A percentile compares a stretch with the other conserved stretches of the same genome.
Evolutionary conservation across 1,140 invertebrate genomes (phyloP).

Genomic region (Adoxophyes honmai): DNA sequence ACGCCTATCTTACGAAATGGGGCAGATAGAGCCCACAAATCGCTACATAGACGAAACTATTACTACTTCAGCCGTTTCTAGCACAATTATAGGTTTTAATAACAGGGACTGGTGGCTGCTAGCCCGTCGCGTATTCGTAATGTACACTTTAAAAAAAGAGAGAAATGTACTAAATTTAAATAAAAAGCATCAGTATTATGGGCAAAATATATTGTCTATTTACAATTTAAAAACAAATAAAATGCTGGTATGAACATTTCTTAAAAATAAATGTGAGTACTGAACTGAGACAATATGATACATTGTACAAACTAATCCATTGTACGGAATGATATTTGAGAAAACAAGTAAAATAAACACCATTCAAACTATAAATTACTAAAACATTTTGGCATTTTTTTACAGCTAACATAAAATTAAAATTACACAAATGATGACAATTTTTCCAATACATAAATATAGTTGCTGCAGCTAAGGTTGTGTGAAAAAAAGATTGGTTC

Average conservation of each 20-base stretch:
- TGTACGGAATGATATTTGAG: constrained; percentile 13
- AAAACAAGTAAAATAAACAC: not conserved
- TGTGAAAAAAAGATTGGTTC: too few relatives aligned
- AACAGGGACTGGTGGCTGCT: too few relatives aligned
- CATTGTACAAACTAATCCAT: constrained; percentile 32
- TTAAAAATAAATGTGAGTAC: constrained; percentile 64
- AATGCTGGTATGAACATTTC: constrained; percentile 69
- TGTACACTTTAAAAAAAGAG: too few relatives aligned
- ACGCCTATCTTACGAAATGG: too few relatives aligned
- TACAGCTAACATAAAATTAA: not conserved
- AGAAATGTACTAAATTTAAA: constrained; percentile 7
- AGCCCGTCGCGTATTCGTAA: too few relatives aligned
- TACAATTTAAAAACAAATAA: constrained; percentile 61
- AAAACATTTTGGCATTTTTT: not conserved
- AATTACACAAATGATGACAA: too few relatives aligned
- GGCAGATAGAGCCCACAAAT: too few relatives aligned
- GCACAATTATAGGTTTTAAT: too few relatives aligned
- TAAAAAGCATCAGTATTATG: constrained; percentile 43
- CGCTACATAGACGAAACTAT: too few relatives aligned
- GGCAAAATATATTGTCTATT: constrained; percentile 72
- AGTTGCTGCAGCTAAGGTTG: too few relatives aligned
- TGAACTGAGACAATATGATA: constrained; percentile 49
- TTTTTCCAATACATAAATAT: too few relatives aligned
- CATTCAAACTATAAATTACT: not conserved
- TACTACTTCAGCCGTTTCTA: too few relatives aligned